Conservation (phyloP, 2,113 vertebrate species). For the Apodemus speciosus region DNA sequence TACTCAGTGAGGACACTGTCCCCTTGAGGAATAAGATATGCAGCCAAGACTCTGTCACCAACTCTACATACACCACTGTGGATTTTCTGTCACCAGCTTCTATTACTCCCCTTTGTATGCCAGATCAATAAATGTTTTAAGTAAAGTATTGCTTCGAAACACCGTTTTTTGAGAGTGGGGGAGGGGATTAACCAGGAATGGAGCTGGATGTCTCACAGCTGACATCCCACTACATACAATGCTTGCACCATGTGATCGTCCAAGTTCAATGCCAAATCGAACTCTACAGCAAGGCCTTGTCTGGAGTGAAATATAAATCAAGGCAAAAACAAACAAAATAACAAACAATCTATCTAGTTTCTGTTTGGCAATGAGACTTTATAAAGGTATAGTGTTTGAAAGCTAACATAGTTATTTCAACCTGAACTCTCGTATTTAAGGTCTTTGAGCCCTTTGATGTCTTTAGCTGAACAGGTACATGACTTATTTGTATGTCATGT, state of each 20-base stretch:
- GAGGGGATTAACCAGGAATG: neutral
- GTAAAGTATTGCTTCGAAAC: slow-evolving; percentile 3
- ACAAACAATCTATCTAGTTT: neutral
- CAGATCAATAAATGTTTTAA: neutral
- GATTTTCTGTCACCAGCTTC: neutral
- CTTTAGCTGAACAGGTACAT: slow-evolving; percentile 32
- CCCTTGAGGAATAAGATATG: neutral
- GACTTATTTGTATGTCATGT: neutral
- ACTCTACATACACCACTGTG: accelerated
- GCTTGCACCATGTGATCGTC: accelerated
- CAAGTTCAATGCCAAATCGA: neutral
- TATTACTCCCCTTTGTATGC: neutral
- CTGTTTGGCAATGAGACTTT: neutral
- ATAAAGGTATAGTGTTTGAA: neutral
- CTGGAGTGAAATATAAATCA: neutral
- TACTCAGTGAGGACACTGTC: accelerated
- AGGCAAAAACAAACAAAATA: neutral
- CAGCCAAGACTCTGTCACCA: accelerated
- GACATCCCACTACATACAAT: neutral
- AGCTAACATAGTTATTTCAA: neutral
- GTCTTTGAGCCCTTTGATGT: neutral
- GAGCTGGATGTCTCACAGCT: neutral
- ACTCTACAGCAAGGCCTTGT: neutral
- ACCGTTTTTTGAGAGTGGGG: neutral
- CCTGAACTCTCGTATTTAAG: neutral